Evolutionary conservation across 2,797 vertebrate species (phyloP).

Genomic region (Rhabdomys pumilio): DNA sequence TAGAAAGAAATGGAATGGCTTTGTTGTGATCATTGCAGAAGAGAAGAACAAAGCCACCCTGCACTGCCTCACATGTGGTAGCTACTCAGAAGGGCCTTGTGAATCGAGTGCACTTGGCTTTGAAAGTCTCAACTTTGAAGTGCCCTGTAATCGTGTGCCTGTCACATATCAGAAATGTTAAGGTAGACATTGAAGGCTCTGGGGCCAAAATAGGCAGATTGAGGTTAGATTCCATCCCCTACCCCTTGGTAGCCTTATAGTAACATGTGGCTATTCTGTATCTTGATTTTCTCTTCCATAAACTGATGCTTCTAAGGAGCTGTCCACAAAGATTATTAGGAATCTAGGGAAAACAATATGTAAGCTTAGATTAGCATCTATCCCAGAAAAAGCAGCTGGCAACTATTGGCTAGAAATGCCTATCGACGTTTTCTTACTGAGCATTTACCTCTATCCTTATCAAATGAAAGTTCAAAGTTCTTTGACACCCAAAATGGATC

Average conservation of each 20-base stretch:
- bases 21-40: neutral
- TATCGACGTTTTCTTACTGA: neutral
- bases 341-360: neutral
- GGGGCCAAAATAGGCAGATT: neutral
- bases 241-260: neutral
- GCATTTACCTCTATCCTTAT: neutral
- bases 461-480: neutral
- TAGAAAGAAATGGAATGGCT: slow-evolving; percentile 6
- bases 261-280: neutral
- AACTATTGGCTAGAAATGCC: neutral
- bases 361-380: neutral
- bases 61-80: neutral
- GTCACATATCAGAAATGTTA: neutral
- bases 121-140: neutral
- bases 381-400: neutral
- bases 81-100: neutral
- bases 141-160: neutral
- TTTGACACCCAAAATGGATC: neutral
- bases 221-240: too few species aligned
- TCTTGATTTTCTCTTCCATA: neutral
- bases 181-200: neutral
- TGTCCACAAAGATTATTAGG: neutral
- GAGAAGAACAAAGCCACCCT: neutral
- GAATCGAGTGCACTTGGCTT: neutral
- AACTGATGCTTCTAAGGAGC: neutral